Evolutionary conservation across 2,797 vertebrate genomes (phyloP).

Genomic region (Ptychobarbus kaznakovi): DNA sequence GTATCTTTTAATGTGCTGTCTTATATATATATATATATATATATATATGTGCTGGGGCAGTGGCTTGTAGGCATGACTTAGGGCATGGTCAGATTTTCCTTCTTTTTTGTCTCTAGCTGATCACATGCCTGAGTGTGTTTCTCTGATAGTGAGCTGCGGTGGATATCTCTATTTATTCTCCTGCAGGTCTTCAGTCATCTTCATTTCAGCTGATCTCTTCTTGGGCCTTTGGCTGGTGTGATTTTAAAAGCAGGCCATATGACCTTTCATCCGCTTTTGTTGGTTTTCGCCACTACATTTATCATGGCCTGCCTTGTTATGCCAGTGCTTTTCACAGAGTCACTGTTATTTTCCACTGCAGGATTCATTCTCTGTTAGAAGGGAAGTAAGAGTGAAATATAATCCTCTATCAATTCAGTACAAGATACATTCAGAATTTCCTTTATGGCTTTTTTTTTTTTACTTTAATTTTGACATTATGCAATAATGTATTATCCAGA

Average conservation of each 20-base stretch:
- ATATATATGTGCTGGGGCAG: no score
- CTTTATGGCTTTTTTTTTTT: neutral
- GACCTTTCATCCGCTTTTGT: slow-evolving; percentile 2
- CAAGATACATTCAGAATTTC: neutral
- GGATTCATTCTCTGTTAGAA: neutral
- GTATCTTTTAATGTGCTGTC: no score
- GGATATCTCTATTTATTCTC: slow-evolving; percentile 14
- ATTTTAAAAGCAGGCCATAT: slow-evolving; percentile 24
- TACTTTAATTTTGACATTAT: neutral
- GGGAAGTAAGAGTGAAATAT: slow-evolving; percentile 7
- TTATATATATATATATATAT: no score
- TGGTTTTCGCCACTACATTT: slow-evolving; percentile 22
- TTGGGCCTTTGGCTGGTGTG: neutral
- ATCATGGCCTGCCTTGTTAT: slow-evolving; percentile 1
- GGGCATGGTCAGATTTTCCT: no score
- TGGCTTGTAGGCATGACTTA: no score
- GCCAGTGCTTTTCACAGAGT: neutral
- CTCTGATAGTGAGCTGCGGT: no score
- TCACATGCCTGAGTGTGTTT: no score
- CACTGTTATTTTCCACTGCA: neutral
- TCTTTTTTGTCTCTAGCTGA: no score
- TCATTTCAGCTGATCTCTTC: slow-evolving; percentile 26
- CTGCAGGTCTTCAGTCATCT: slow-evolving; percentile 5
- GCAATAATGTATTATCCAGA: neutral
- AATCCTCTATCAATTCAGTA: neutral